These are phyloP conservation scores for Mus minutoides DNA, from an alignment of 2,797 vertebrate species.

Conservation along the genomic window DNA sequence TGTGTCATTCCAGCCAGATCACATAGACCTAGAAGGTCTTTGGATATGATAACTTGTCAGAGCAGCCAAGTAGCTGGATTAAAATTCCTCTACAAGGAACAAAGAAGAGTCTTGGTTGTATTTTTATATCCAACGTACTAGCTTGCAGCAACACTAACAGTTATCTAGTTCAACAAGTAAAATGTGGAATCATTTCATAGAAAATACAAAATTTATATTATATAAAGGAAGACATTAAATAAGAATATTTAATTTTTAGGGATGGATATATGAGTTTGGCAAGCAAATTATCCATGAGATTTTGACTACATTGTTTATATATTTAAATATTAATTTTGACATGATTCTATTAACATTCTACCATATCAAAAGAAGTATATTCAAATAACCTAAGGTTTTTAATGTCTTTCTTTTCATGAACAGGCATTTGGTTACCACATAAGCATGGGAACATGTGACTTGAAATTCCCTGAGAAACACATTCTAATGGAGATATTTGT, in stretches of 20 bases:
- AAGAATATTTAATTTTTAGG: neutral
- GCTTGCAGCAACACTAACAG: neutral
- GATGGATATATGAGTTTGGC: neutral
- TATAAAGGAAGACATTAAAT: slow-evolving; percentile 30
- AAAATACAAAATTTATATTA: neutral
- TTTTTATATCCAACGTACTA: neutral
- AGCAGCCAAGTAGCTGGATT: too few species aligned
- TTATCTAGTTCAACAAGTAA: slow-evolving; percentile 6
- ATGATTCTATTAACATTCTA: neutral
- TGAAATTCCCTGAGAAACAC: neutral
- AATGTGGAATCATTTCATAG: neutral
- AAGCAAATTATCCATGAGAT: neutral
- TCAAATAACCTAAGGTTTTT: neutral
- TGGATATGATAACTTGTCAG: too few species aligned
- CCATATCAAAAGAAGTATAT: neutral
- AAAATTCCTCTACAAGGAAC: neutral
- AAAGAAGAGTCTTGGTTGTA: neutral
- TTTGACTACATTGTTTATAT: neutral
- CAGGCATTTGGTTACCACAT: neutral
- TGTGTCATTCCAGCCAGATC: too few species aligned
- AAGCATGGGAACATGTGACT: neutral
- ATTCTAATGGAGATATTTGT: neutral
- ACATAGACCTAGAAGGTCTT: too few species aligned
- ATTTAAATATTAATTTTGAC: neutral
- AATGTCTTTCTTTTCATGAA: neutral